Conservation (phyloP, 2,797 vertebrate genomes). For the Peromyscus aztecus region DNA sequence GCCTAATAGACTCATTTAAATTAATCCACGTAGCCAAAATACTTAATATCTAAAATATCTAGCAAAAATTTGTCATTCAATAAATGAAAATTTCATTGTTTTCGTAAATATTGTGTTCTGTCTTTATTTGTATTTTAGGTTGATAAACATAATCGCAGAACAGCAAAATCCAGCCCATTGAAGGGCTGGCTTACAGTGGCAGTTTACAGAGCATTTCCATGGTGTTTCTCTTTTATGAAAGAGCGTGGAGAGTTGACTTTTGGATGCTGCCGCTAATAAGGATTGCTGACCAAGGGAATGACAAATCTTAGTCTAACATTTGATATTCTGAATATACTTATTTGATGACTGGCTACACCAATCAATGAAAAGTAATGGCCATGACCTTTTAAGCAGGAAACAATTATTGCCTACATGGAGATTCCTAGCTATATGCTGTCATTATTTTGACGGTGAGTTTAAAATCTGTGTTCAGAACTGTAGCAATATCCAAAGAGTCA, state of each 20-base stretch:
- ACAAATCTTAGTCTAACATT: neutral
- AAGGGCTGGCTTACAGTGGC: neutral
- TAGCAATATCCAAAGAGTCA: slow-evolving; percentile 48
- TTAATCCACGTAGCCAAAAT: slow-evolving; percentile 75
- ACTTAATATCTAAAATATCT: slow-evolving; percentile 72
- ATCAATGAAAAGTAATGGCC: slow-evolving; percentile 15
- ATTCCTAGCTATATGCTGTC: neutral
- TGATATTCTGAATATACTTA: neutral
- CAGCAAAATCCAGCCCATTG: neutral
- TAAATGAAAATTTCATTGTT: slow-evolving; percentile 51
- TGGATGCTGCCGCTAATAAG: neutral
- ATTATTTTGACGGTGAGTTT: slow-evolving; percentile 32
- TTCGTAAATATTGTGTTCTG: slow-evolving; percentile 10
- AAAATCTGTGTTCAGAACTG: slow-evolving; percentile 55
- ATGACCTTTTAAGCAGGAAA: neutral
- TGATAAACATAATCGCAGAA: slow-evolving; percentile 28
- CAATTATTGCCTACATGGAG: neutral
- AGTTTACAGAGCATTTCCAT: neutral
- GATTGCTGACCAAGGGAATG: neutral
- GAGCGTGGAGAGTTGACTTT: neutral
- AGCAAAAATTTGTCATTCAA: slow-evolving; percentile 68
- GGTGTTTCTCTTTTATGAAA: neutral
- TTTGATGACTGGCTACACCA: neutral
- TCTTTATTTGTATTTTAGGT: slow-evolving; percentile 29
- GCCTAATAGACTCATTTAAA: slow-evolving; percentile 66